Evolutionary conservation across 1,140 invertebrate genomes (phyloP), one percentile per base, ranked within the genome.

Genomic region (Stegodyphus mimosarum): DNA sequence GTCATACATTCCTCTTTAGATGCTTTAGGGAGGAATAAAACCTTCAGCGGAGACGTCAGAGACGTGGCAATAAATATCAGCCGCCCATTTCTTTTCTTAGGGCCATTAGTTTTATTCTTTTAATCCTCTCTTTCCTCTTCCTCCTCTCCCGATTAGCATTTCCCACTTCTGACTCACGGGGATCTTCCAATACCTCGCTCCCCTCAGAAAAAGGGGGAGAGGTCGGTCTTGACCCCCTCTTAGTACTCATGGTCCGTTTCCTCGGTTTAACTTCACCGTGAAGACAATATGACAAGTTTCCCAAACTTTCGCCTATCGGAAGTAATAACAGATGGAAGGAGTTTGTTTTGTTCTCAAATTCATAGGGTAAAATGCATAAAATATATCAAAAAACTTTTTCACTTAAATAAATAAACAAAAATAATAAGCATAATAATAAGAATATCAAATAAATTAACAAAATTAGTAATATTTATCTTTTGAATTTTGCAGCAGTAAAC

Each of bases 21-120:
- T 33, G 33, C 33, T 33, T 33, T 33, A 60, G 55, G 55, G 15
- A 67, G 66, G 7, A 17, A 67, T 67, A 67, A 67, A 67, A 67
- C 66, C n/a, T 11, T 63, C 60, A 63, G n/a, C 9, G 66, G 66
- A 18, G 66, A 6, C 9, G 66, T 33, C 33, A 33, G 33, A 33
- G 33, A 33, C 33, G 33, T 17, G 33, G 74, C 48, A 63, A 64
- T 76, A 76, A 76, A 76, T 15, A 7, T 15, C 53, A 33, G 5
- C 10, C 2, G 9, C 17, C 73, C 81, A 84, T 84, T 76, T 72
- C 81, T 84, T 84, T 84, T 84, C 73, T 76, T 69, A 49, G 81
- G 63, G 64, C 81, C 81, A 84, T 84, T 84, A 83, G 71, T 66
- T 83, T 83, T 53, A 83, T 83, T 83, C 80, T 83, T 83, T 53